Conservation (phyloP, 23 tunicate species). For the Aplidium turbinatum region DNA sequence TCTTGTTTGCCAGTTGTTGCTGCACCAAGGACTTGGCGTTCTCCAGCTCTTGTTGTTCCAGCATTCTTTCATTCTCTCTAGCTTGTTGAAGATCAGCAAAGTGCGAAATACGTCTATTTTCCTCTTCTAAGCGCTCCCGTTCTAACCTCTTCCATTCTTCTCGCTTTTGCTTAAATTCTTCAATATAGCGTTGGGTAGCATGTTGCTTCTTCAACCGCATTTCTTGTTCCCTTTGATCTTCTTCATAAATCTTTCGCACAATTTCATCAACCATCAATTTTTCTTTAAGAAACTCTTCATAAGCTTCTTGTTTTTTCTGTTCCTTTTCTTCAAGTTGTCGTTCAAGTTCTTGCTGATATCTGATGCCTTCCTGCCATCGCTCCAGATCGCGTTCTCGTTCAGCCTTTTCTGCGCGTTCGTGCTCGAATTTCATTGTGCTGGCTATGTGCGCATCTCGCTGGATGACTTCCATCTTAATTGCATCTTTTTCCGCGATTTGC, state of each 20-base stretch:
- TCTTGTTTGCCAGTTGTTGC: slow-evolving; percentile 71
- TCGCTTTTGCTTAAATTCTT: slow-evolving; percentile 78
- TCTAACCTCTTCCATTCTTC: slow-evolving; percentile 91
- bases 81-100: slow-evolving; percentile 89
- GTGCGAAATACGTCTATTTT: slow-evolving; percentile 59
- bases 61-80: slow-evolving; percentile 82
- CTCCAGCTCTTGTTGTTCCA: slow-evolving; percentile 75
- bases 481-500: slow-evolving; percentile 84
- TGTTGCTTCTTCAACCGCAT: slow-evolving; percentile 79
- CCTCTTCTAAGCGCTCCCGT: slow-evolving; percentile 81
- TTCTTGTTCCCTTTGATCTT: slow-evolving; percentile 89
- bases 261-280: slow-evolving; percentile 97
- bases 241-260: slow-evolving; percentile 97
- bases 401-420: slow-evolving; percentile 74
- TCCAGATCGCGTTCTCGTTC: slow-evolving; percentile 66
- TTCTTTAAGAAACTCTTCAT: slow-evolving; percentile 95
- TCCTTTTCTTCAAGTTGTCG: slow-evolving; percentile 93
- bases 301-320: slow-evolving; percentile 86
- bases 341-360: slow-evolving; percentile 86
- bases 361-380: slow-evolving; percentile 73
- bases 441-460: slow-evolving; percentile 73
- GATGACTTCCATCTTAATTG: slow-evolving; percentile 66
- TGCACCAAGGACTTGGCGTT: slow-evolving; percentile 82
- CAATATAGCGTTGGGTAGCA: slow-evolving; percentile 79
- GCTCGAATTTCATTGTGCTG: slow-evolving; percentile 61